A percentile compares a stretch with the other conserved stretches of the same genome.
phyloP scores from a whole-genome alignment of 2,888 invertebrate genomes.

The Amiota communis region DNA sequence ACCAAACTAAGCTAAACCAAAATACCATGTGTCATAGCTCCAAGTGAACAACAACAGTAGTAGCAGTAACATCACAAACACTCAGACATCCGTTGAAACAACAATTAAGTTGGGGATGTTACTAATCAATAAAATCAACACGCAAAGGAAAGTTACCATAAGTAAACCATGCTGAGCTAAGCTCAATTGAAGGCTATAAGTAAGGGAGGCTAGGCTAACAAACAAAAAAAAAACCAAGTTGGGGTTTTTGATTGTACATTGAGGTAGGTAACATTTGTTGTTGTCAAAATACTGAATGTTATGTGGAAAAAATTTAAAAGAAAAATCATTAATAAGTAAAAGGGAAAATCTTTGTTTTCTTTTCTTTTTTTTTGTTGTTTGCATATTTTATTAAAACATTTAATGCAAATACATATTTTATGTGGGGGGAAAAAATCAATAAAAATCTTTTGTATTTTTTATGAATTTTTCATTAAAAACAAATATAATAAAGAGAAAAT shows the following conservation, averaged over 20 bases:
- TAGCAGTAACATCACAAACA: background rate
- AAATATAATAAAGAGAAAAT: too few relatives aligned
- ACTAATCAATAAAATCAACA: conserved; percentile 29
- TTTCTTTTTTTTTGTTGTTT: too few relatives aligned
- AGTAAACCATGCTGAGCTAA: background rate
- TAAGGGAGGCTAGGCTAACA: too few relatives aligned
- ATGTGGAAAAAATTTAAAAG: background rate
- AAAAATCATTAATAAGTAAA: background rate
- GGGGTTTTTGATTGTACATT: background rate
- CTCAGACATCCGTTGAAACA: background rate
- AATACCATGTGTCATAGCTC: conserved; percentile 15
- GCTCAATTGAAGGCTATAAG: background rate
- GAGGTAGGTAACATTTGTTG: background rate
- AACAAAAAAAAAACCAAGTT: too few relatives aligned
- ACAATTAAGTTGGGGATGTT: conserved; percentile 19
- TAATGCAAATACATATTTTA: too few relatives aligned
- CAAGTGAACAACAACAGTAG: background rate
- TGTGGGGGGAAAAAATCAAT: too few relatives aligned
- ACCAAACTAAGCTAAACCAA: background rate
- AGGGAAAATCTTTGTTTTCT: background rate
- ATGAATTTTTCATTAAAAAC: too few relatives aligned
- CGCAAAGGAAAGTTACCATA: conserved; percentile 14
- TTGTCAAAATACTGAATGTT: background rate
- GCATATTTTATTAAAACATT: background rate
- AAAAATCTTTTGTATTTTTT: too few relatives aligned